phyloP scores from a whole-genome alignment of 1,140 invertebrate species.

The Dendrolimus punctatus region DNA sequence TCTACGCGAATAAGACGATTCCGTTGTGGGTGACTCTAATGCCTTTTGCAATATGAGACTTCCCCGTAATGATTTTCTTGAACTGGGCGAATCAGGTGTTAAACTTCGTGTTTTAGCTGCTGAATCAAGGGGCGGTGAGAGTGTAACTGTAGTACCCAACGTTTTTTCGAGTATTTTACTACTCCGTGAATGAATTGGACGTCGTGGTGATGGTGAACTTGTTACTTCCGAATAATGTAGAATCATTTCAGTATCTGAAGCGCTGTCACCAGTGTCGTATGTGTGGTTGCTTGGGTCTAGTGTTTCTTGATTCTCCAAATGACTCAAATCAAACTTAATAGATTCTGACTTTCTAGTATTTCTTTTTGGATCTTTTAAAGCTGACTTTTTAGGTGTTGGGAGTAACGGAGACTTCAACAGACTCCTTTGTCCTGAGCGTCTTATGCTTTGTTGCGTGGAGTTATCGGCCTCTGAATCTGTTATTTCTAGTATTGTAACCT shows the following conservation, averaged over 20 bases:
- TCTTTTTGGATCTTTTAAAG: conserved; percentile 39
- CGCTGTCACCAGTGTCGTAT: conserved; percentile 5
- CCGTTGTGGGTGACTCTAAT: conserved; percentile 13
- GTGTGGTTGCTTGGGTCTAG: conserved; percentile 13
- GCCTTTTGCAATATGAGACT: conserved; percentile 37
- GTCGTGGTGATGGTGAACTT: conserved; percentile 18
- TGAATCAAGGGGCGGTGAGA: conserved; percentile 1
- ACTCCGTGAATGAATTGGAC: conserved; percentile 30
- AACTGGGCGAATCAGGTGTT: conserved; percentile 17
- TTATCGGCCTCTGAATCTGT: conserved; percentile 20
- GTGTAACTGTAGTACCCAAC: conserved; percentile 17
- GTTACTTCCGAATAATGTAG: conserved; percentile 35
- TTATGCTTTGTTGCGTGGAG: conserved; percentile 2
- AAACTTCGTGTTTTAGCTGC: background rate
- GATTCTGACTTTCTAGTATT: conserved; percentile 40
- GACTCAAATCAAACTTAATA: conserved; percentile 56
- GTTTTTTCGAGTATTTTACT: conserved; percentile 32
- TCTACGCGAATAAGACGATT: conserved; percentile 16
- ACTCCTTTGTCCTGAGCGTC: conserved; percentile 14
- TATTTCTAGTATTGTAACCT: conserved; percentile 28
- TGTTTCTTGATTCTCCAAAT: conserved; percentile 26
- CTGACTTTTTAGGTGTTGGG: conserved; percentile 42
- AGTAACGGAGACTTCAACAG: conserved; percentile 15
- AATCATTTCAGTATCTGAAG: conserved; percentile 18
- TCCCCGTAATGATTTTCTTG: conserved; percentile 28